These are phyloP conservation scores for Nestor notabilis DNA, from an alignment of 2,113 vertebrate genomes.

Conservation along the genomic window DNA sequence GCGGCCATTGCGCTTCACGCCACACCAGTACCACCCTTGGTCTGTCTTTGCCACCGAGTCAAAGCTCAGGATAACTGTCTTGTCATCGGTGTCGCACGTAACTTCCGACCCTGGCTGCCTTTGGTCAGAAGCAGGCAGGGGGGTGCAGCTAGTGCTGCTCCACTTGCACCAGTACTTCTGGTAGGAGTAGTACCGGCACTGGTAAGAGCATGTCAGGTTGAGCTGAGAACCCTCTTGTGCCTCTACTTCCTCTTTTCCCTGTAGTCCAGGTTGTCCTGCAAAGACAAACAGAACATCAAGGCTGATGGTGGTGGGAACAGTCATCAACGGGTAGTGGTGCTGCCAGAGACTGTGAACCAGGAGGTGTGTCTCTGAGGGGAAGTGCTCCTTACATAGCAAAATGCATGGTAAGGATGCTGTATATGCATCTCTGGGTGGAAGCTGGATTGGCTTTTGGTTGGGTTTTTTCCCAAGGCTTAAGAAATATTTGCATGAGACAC, in stretches of 20 bases:
- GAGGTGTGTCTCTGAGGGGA: not conserved
- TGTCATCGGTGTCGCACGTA: not conserved
- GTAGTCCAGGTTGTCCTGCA: slow-evolving; percentile 55
- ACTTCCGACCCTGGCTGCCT: fast-evolving
- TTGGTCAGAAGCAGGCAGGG: not conserved
- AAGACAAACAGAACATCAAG: not conserved
- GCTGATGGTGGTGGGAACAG: not conserved
- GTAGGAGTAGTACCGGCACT: slow-evolving; percentile 58
- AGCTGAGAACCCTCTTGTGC: not conserved
- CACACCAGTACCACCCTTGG: slow-evolving; percentile 81
- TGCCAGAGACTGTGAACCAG: not conserved
- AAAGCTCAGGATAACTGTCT: slow-evolving; percentile 6
- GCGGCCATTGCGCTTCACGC: not conserved
- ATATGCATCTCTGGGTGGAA: not conserved
- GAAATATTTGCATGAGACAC: not conserved
- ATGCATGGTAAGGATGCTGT: not conserved
- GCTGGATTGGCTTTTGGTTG: not conserved
- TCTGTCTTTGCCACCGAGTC: not conserved
- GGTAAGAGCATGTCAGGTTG: slow-evolving; percentile 58
- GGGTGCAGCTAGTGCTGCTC: not conserved
- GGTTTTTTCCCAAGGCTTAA: not conserved
- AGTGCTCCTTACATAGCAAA: fast-evolving
- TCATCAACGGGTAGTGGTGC: fast-evolving
- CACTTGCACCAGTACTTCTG: slow-evolving; percentile 82
- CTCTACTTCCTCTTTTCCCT: not conserved